Evolutionary conservation across 2,113 vertebrate genomes (phyloP), one percentile per base, ranked within the genome.

Genomic region (Oreochromis tanganicae): DNA sequence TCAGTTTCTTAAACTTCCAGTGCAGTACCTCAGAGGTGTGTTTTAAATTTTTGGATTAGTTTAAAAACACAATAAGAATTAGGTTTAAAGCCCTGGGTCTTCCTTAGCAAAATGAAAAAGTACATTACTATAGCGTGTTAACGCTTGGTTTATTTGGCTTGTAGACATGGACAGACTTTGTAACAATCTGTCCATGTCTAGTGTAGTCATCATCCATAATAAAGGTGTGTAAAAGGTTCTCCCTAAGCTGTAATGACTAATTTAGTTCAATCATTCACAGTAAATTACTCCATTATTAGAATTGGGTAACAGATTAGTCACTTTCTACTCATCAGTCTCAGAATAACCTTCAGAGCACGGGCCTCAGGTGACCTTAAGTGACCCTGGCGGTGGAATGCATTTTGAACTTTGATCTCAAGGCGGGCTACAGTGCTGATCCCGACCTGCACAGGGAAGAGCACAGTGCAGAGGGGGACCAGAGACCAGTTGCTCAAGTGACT

Each of bases 401-500:
- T 92, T 80, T 93, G 92, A 94, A 52, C 94, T 92, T 54, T 94
- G 93, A 94, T 94, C 94, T 87, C 32, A 55, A 52, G 46, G 80
- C 52, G 41, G 89, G 78, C 55, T 54, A 8, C 34, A 66, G 80
- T 83, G 81, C 81, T 78, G 89, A 87, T 89, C 78, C 88, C 93
- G 88, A 88, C 92, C 90, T 85, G 87, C 79, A 63, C 61, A 73
- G 56, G 46, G 89, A 27, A 27, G 48, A 85, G 78, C 68, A 17
- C 68, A 82, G 57, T 3, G 9, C n/a, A 80, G 38, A 89, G 83
- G 16, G 17, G 5, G 46, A 61, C 80, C 48, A 41, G 36, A 34
- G 52, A 87, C 87, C 94, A 94, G 94, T 95, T 95, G 95, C 85
- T 93, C 73, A n/a, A 85, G 88, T 92, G 89, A 85, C 84, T 93